Evolutionary conservation across 2,888 invertebrate genomes (phyloP).

Genomic region (Disparrhopalites patrizii): DNA sequence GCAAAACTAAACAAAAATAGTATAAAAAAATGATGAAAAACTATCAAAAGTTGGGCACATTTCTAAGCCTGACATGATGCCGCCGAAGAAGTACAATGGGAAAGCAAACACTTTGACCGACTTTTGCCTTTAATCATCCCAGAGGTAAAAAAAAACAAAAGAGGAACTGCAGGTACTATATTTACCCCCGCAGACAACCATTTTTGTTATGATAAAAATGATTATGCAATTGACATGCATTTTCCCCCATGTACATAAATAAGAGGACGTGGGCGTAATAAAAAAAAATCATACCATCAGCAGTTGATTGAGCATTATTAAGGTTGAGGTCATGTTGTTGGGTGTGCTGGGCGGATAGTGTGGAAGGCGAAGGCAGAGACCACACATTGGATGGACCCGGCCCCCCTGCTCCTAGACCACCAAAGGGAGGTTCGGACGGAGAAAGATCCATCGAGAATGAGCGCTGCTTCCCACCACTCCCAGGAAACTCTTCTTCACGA

Average conservation of each 20-base stretch:
- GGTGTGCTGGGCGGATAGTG: slow-evolving; percentile 44
- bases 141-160: too few species aligned
- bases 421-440: slow-evolving; percentile 48
- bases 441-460: slow-evolving; percentile 49
- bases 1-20: too few species aligned
- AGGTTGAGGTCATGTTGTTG: slow-evolving; percentile 45
- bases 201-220: not conserved
- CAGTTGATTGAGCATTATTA: slow-evolving; percentile 45
- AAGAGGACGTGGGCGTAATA: too few species aligned
- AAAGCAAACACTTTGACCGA: too few species aligned
- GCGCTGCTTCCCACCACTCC: slow-evolving; percentile 47
- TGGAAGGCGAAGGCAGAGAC: slow-evolving; percentile 47
- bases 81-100: too few species aligned
- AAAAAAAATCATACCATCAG: slow-evolving; percentile 41
- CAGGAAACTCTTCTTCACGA: slow-evolving; percentile 42
- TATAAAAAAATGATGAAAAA: too few species aligned
- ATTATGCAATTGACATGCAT: not conserved
- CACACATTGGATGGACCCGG: slow-evolving; percentile 45
- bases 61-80: too few species aligned
- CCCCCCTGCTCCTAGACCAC: slow-evolving; percentile 41
- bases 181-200: too few species aligned
- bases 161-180: too few species aligned
- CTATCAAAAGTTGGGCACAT: too few species aligned
- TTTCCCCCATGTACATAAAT: not conserved
- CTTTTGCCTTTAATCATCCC: too few species aligned